phyloP scores from a whole-genome alignment of 2,888 invertebrate species.

The Cephus pygmeus region DNA sequence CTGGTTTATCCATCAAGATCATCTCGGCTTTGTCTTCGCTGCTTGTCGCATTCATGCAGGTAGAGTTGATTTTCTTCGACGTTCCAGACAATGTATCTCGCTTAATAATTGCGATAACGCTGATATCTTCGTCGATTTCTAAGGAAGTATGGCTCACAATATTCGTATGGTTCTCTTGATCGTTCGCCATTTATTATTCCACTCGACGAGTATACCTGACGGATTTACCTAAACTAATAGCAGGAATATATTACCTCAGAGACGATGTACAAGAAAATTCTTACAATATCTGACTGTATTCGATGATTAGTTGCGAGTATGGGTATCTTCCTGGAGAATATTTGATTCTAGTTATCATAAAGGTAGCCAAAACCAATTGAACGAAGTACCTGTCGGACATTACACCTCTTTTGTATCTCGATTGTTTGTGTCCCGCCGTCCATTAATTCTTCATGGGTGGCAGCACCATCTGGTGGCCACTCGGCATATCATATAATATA shows the following conservation, averaged over 20 bases:
- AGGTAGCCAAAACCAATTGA: background rate
- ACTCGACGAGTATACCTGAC: background rate
- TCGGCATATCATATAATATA: slow-evolving; percentile 15
- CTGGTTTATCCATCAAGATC: background rate
- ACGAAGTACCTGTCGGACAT: background rate
- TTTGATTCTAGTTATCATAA: background rate
- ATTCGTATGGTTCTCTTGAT: background rate
- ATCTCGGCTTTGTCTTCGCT: background rate
- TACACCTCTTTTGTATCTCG: slow-evolving; percentile 11
- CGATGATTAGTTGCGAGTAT: background rate
- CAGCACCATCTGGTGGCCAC: slow-evolving; percentile 33
- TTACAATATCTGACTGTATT: background rate
- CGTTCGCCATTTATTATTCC: background rate
- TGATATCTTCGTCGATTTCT: slow-evolving; percentile 24
- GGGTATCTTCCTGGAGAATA: background rate
- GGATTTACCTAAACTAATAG: background rate
- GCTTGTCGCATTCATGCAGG: background rate
- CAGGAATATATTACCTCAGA: background rate
- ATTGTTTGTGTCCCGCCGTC: slow-evolving; percentile 17
- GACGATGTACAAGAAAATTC: background rate
- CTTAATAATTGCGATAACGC: slow-evolving; percentile 32
- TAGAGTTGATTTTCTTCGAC: slow-evolving; percentile 2
- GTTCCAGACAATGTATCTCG: slow-evolving; percentile 12
- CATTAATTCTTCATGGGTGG: slow-evolving; percentile 13
- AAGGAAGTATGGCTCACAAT: background rate